Evolutionary conservation across 2,888 invertebrate species (phyloP).

Genomic region (Lithophane leautieri): DNA sequence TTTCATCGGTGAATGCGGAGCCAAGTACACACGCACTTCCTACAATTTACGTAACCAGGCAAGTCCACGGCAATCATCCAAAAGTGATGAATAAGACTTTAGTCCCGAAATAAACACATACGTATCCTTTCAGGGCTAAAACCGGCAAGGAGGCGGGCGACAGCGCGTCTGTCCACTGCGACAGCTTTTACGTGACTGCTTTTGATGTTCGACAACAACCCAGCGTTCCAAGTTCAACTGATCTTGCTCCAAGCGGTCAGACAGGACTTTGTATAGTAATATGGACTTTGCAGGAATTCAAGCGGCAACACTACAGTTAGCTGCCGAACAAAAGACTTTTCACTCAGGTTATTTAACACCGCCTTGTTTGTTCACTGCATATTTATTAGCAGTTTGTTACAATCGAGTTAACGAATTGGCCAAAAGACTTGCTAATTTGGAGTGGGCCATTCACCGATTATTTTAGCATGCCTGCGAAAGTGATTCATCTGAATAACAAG

Average conservation of each 20-base stretch:
- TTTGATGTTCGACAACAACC: constrained; percentile 67
- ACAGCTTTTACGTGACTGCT: constrained; percentile 79
- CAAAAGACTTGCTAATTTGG: constrained; percentile 28
- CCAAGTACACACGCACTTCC: constrained; percentile 57
- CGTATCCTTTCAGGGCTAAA: constrained; percentile 79
- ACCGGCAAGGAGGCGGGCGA: constrained; percentile 68
- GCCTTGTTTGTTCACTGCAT: constrained; percentile 37
- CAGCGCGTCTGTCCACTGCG: constrained; percentile 76
- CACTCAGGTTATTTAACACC: constrained; percentile 38
- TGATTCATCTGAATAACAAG: constrained; percentile 49
- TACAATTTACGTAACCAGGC: constrained; percentile 79
- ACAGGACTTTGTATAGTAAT: constrained; percentile 60
- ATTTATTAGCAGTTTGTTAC: constrained; percentile 48
- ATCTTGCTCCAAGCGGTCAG: constrained; percentile 60
- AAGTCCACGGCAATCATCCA: constrained; percentile 74
- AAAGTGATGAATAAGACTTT: constrained; percentile 81
- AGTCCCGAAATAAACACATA: constrained; percentile 82
- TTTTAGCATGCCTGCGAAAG: constrained; percentile 1
- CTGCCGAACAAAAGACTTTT: constrained; percentile 34
- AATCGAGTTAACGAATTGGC: constrained; percentile 37
- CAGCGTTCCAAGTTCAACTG: constrained; percentile 62
- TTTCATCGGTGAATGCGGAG: constrained; percentile 47
- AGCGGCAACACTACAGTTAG: constrained; percentile 42
- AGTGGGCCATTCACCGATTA: constrained; percentile 25
- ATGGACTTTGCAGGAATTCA: constrained; percentile 59